Evolutionary conservation across 2,888 invertebrate species (phyloP).

Genomic region (Oegoconia quadripuncta): DNA sequence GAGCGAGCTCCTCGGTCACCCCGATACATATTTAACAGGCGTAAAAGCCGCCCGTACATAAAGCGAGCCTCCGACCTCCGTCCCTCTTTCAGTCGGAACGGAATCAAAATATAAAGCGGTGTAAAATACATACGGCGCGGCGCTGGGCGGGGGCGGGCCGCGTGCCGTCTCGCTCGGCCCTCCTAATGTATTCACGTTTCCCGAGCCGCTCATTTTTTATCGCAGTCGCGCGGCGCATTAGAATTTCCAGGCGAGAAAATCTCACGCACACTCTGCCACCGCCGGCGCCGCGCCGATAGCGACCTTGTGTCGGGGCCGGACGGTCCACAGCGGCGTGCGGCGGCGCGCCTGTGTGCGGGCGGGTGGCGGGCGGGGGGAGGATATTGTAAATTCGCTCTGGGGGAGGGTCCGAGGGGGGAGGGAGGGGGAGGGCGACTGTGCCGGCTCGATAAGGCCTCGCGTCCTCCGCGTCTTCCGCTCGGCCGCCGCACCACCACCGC

Average conservation of each 20-base stretch:
- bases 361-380: conserved; percentile 38
- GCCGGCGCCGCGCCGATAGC: conserved; percentile 15
- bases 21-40: conserved; percentile 53
- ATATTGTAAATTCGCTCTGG: conserved; percentile 69
- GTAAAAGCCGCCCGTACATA: conserved; percentile 39
- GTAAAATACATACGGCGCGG: conserved; percentile 52
- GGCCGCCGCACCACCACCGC: conserved; percentile 4
- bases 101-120: conserved; percentile 63
- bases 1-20: conserved; percentile 14
- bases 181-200: conserved; percentile 74
- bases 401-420: conserved; percentile 28
- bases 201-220: conserved; percentile 75
- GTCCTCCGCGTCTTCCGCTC: background rate
- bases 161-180: conserved; percentile 54
- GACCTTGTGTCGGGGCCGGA: conserved; percentile 16
- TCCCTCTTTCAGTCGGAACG: conserved; percentile 55
- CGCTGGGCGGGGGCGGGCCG: conserved; percentile 35
- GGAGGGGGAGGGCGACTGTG: conserved; percentile 15
- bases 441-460: conserved; percentile 12
- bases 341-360: conserved; percentile 23
- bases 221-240: conserved; percentile 77
- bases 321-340: conserved; percentile 17
- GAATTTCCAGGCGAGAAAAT: conserved; percentile 78
- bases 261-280: conserved; percentile 55
- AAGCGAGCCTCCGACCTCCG: conserved; percentile 39